Base-by-base conservation (phyloP, 2,888 invertebrate species). In the Nemoura dubitans region DNA sequence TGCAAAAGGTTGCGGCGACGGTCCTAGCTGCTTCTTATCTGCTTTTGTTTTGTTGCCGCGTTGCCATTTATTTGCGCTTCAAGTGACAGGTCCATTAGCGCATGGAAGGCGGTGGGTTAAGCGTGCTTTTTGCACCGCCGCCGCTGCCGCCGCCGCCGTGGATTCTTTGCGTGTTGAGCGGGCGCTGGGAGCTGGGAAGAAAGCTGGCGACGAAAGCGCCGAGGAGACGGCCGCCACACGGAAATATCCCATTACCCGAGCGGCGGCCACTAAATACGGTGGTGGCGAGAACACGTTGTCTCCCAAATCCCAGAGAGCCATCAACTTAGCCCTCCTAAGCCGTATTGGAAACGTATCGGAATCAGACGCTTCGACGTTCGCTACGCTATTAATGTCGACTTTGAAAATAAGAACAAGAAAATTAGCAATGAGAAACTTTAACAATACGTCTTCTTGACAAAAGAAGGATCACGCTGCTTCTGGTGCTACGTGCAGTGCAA, bases 61-160 rank as follows among this genome's bases (percentile, higher is more conserved):
- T 87, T 85, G 76, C 84, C 87, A 87, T 87, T 87, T 87, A 87
- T 87, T 85, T 85, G 85, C 10, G 59, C 36, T 29, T 85, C 30
- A 76, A 80, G 85, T 87, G 87, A 87, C 87, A 85, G 85, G 59
- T 85, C 87, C 87, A 87, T 87, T 85, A 87, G 82, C n/a, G 84
- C 28, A 26, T 14, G 76, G 59, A 76, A 43, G 59, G 84, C 76
- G 59, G 81, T 81, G 81, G 81, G 81, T 81, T 30, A 81, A n/a
- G 28, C 81, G 5, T 81, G 28, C 30, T 81, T 84, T 84, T 76
- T 84, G 16, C 28, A 3, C 26, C 84, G 76, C 81, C 81, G 28
- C 30, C n/a, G 26, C 14, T n/a, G n/a, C n/a, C n/a, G n/a, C n/a
- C 28, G 1, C 26, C 84, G 76, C 81, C 81, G 28, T 21, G 27